These are phyloP conservation scores for Hedya salicella DNA, from an alignment of 2,888 invertebrate species.

Conservation along the genomic window DNA sequence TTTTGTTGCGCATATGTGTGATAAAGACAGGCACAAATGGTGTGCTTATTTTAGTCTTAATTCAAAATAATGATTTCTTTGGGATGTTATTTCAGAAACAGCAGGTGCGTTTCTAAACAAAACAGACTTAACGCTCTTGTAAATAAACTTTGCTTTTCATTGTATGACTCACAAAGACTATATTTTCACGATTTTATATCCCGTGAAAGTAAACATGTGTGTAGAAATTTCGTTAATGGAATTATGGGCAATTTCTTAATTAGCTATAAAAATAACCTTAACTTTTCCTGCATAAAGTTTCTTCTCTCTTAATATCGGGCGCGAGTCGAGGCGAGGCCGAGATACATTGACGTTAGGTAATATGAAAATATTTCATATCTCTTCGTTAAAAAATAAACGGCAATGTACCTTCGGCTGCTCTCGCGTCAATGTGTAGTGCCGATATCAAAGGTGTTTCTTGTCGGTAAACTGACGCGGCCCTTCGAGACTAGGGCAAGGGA, in stretches of 20 bases:
- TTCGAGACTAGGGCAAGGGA: conserved; percentile 61
- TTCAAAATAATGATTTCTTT: conserved; percentile 29
- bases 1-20: background rate
- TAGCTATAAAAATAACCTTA: conserved; percentile 5
- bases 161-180: conserved; percentile 32
- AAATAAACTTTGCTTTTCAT: conserved; percentile 35
- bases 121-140: conserved; percentile 28
- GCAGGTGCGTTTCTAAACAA: conserved; percentile 36
- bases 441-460: conserved; percentile 36
- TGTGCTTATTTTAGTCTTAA: conserved; percentile 19
- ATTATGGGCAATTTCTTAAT: conserved; percentile 12
- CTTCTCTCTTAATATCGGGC: background rate
- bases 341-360: too few species aligned
- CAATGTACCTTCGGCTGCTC: too few species aligned
- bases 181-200: conserved; percentile 33
- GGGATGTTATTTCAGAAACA: conserved; percentile 33
- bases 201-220: conserved; percentile 22
- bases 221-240: conserved; percentile 32
- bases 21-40: conserved; percentile 13
- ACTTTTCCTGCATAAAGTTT: background rate
- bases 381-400: too few species aligned
- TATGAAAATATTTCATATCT: too few species aligned
- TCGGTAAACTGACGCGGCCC: conserved; percentile 38
- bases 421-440: too few species aligned
- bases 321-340: too few species aligned